Conservation (phyloP, 2,113 vertebrate species). For the Zingel zingel region DNA sequence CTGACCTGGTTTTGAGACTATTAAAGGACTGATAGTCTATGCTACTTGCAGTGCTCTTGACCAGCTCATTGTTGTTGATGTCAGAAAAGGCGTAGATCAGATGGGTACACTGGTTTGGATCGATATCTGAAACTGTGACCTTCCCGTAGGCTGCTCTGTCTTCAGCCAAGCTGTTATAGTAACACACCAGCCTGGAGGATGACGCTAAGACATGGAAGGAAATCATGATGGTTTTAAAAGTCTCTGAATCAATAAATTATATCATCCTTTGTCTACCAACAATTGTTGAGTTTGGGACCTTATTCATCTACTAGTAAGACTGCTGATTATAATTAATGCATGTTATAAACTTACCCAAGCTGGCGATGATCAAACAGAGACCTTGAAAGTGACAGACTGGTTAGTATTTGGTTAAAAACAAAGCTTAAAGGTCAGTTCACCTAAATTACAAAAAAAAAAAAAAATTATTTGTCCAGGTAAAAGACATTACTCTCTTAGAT, state of each 20-base stretch:
- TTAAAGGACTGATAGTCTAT: constrained; percentile 83
- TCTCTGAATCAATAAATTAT: no score
- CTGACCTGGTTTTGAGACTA: constrained; percentile 82
- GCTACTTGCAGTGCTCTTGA: constrained; percentile 80
- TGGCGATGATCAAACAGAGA: constrained; percentile 34
- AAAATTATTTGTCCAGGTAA: background rate
- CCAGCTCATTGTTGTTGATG: constrained; percentile 78
- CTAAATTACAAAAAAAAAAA: background rate
- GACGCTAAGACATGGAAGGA: constrained; percentile 55
- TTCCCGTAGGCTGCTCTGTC: constrained; percentile 74
- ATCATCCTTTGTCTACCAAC: background rate
- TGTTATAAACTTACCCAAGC: constrained; percentile 32
- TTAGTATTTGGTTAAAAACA: background rate
- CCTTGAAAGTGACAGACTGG: constrained; percentile 7
- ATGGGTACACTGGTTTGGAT: constrained; percentile 84
- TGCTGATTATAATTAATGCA: background rate
- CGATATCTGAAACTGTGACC: constrained; percentile 77
- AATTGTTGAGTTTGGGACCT: background rate
- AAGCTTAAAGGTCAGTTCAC: background rate
- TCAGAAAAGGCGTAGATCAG: constrained; percentile 87
- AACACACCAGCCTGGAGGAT: constrained; percentile 84
- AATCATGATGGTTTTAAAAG: background rate
- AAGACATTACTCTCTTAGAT: background rate
- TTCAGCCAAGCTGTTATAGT: constrained; percentile 88
- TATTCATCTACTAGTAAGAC: background rate